Evolutionary conservation across 1,140 invertebrate genomes (phyloP), one percentile per base, ranked within the genome.

Genomic region (Frieseomelitta varia): DNA sequence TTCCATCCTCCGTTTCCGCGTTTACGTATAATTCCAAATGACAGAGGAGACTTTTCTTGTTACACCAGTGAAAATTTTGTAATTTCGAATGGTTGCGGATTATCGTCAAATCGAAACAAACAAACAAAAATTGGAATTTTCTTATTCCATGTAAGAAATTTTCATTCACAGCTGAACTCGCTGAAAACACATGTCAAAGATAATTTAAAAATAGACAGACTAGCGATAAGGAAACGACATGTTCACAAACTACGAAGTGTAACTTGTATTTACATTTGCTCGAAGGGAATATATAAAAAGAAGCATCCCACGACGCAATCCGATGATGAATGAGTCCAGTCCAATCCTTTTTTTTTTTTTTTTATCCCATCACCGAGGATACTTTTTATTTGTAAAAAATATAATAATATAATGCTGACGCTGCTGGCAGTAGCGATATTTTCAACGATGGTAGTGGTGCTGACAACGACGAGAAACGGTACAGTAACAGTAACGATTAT

Each of bases 301-400:
- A 65, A 30, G 2, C 8, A 63, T 30, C 17, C 17, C 8, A 15
- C 15, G 2, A 1, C 10, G 2, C 19, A 21, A 67, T 67, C 19
- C 12, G 15, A 34, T 19, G 10, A 67, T 19, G 10, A 67, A 21
- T 21, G 19, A 34, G 30, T 67, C 17, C 1, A 34, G 19, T 11
- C 19, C 0, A 67, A 34, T 34, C 19, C 34, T 3, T 67, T n/a
- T 2, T 61, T 56, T 72, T n/a, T n/a, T 73, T 68, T 61, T 56
- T 72, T 80, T 34, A 73, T 69, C 82, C 87, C 73, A 79, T 81
- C 74, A 82, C 56, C 78, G 85, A 88, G 87, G 86, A 68, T 89
- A 85, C 72, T 91, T 86, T 94, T 94, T 94, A 94, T 93, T 94
- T 91, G 93, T 94, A 93, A 94, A 94, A 94, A 94, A 94, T 94